Base-by-base conservation (phyloP, 2,888 invertebrate genomes). In the Andrena bicolor region DNA sequence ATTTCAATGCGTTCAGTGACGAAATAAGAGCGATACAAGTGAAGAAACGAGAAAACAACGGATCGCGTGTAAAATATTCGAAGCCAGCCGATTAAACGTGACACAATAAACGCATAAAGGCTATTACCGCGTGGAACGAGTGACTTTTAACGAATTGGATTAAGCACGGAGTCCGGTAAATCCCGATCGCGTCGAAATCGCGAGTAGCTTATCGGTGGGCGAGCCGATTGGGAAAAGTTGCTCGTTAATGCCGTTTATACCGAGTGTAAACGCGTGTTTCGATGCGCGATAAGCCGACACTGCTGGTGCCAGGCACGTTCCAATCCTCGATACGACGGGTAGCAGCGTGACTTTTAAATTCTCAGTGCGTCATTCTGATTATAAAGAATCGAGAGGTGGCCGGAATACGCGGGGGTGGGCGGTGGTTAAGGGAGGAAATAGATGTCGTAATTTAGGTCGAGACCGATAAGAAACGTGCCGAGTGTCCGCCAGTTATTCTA, bases 361-460 rank as follows among this genome's bases (percentile, higher is more conserved):
- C 83, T 79, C 77, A 77, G 71, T 71, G 77, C 76, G 83, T 80
- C 74, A 71, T 58, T 76, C 80, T 82, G 83, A 88, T 88, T 85
- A 84, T 74, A 77, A 86, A 76, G 81, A 75, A 86, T 84, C 80
- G 79, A 48, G 64, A 56, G 58, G 68, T 51, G 41, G 65, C 30
- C 20, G 56, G 73, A 28, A 10, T 6, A 48, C 5, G 72, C 7
- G 20, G 66, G 71, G 76, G 60, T n/a, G 35, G 63, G 26, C 61
- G 32, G 48, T 49, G 20, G 23, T 28, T 49, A 70, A 72, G 60
- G 16, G 13, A 84, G 78, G 82, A 89, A 88, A 87, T 86, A 86
- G 83, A 89, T 84, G 85, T 88, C 84, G 88, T 87, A 89, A 90
- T 89, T 90, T 84, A 89, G 85, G 86, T 87, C 84, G 89, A 48